A percentile compares a stretch with the other conserved stretches of the same genome.
Evolutionary conservation across 2,113 vertebrate species (phyloP).

Genomic region (Arizona elegans): DNA sequence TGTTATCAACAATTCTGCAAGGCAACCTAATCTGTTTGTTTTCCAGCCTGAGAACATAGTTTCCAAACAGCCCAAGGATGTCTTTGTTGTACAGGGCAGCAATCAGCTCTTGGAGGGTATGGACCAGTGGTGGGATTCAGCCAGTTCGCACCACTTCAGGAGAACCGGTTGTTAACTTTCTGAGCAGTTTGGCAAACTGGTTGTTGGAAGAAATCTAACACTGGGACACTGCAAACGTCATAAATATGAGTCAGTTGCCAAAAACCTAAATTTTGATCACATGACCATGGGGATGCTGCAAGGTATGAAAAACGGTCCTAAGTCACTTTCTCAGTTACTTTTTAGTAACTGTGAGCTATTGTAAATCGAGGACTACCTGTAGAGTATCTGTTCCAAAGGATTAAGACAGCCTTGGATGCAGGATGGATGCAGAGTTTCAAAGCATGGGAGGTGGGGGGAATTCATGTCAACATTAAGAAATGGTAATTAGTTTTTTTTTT

Average conservation of each 20-base stretch:
- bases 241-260: no score
- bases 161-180: no score
- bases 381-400: neutral
- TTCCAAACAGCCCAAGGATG: neutral
- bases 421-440: neutral
- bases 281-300: no score
- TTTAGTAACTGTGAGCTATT: neutral
- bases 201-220: no score
- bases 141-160: no score
- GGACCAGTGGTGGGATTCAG: neutral
- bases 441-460: neutral
- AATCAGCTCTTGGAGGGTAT: neutral
- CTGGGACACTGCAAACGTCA: no score
- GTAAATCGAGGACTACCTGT: neutral
- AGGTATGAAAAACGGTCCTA: no score
- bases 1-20: neutral
- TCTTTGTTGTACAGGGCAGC: neutral
- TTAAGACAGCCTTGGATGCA: neutral
- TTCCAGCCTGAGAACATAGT: neutral
- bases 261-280: no score
- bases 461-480: neutral
- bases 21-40: neutral
- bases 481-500: neutral
- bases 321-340: no score
- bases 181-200: no score